Evolutionary conservation across 2,888 invertebrate genomes (phyloP).

Genomic region (Melipona beecheii): DNA sequence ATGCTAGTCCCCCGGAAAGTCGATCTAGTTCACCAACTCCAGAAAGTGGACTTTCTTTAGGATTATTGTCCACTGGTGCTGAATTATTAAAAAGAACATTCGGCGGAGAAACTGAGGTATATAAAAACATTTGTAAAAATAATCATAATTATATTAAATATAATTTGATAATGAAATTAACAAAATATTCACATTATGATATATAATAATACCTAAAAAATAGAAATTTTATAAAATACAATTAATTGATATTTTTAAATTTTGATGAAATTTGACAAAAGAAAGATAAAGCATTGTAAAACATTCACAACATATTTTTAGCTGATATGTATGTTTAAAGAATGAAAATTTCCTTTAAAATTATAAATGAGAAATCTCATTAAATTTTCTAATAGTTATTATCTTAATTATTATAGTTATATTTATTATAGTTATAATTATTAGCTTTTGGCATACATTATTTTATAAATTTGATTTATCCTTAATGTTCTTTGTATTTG

Average conservation of each 20-base stretch:
- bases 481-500: conserved; percentile 49
- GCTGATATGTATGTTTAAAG: not conserved
- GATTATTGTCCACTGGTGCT: conserved; percentile 88
- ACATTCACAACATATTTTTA: not conserved
- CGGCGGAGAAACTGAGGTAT: conserved; percentile 83
- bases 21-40: conserved; percentile 86
- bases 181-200: not conserved
- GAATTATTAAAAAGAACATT: conserved; percentile 88
- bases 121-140: not conserved
- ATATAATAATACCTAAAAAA: not conserved
- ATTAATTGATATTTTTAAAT: not conserved
- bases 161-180: not conserved
- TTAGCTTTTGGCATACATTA: not conserved
- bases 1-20: conserved; percentile 87
- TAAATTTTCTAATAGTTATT: not conserved
- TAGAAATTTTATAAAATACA: not conserved
- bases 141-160: not conserved
- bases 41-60: conserved; percentile 79
- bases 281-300: not conserved
- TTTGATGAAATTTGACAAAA: not conserved
- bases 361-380: too few species aligned
- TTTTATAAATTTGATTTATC: not conserved
- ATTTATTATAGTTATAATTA: not conserved
- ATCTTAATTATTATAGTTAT: not conserved
- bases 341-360: not conserved